These are phyloP conservation scores for Semaprochilodus insignis DNA, from an alignment of 2,797 vertebrate species.

Conservation along the genomic window DNA sequence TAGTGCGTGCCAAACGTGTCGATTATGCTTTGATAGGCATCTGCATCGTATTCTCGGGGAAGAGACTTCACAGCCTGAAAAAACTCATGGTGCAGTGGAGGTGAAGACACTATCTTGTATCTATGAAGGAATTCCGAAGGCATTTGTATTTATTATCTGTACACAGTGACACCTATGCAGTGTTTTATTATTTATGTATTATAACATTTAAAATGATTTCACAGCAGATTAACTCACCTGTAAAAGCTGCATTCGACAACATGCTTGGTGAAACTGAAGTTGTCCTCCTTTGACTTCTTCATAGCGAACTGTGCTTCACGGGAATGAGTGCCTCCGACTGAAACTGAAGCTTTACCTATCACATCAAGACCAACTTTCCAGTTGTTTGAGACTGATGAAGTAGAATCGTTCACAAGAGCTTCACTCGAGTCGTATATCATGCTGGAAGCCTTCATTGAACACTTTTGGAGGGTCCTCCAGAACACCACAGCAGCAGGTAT, in stretches of 20 bases:
- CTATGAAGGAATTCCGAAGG: neutral
- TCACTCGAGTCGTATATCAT: no score
- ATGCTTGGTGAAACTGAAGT: neutral
- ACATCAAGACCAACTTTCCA: slow-evolving; percentile 32
- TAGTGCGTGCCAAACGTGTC: slow-evolving; percentile 75
- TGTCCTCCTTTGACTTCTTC: slow-evolving; percentile 20
- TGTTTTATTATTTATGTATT: neutral
- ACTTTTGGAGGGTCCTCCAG: slow-evolving; percentile 6
- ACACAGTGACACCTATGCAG: neutral
- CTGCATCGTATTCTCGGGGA: slow-evolving; percentile 43
- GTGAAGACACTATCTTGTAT: neutral
- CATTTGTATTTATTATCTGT: neutral
- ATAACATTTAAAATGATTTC: neutral
- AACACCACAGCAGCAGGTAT: no score
- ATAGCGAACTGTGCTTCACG: slow-evolving; percentile 26
- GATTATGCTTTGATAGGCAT: slow-evolving; percentile 64
- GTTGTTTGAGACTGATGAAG: slow-evolving; percentile 25
- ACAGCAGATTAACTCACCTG: neutral
- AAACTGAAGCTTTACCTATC: neutral
- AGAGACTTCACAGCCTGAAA: slow-evolving; percentile 57
- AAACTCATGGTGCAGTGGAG: slow-evolving; percentile 64
- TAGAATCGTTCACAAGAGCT: slow-evolving; percentile 18
- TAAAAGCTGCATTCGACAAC: neutral
- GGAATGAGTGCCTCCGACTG: neutral
- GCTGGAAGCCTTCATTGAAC: no score